phyloP scores from a whole-genome alignment of 37 sponge, comb jelly and placozoan species.

The Ephydatia muelleri region DNA sequence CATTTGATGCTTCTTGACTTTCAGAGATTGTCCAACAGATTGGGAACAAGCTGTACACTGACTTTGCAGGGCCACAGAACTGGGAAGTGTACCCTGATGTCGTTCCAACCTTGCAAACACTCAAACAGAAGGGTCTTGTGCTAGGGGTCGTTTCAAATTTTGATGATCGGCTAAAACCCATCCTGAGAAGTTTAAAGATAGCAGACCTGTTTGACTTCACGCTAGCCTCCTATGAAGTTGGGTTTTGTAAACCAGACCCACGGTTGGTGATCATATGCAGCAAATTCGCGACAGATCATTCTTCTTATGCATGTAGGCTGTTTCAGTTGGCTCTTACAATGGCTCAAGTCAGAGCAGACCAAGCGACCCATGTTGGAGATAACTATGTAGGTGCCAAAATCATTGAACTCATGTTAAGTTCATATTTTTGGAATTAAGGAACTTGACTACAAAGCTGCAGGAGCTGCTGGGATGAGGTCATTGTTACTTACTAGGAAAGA shows the following conservation, averaged over 20 bases:
- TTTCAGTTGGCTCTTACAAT: constrained; percentile 35
- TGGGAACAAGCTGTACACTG: constrained; percentile 7
- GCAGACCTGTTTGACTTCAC: constrained; percentile 43
- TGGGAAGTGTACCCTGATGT: constrained; percentile 52
- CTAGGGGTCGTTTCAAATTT: constrained; percentile 55
- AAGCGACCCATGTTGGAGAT: constrained; percentile 45
- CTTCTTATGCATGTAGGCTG: constrained; percentile 16
- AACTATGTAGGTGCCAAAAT: constrained; percentile 17
- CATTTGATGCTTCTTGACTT: background rate
- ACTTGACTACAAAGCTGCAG: constrained; percentile 43
- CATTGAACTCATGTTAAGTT: background rate
- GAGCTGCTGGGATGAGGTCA: constrained; percentile 31
- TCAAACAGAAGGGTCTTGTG: constrained; percentile 7
- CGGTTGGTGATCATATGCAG: background rate
- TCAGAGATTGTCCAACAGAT: background rate
- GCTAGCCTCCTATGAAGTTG: constrained; percentile 25
- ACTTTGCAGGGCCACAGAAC: constrained; percentile 18
- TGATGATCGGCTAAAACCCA: constrained; percentile 48
- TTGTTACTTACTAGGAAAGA: constrained; percentile 25
- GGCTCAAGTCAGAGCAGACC: background rate
- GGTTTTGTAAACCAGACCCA: constrained; percentile 41
- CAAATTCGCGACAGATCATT: background rate
- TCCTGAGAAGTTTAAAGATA: constrained; percentile 19
- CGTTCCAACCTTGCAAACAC: background rate
- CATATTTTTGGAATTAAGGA: constrained; percentile 8